Conservation (phyloP, 2,888 invertebrate genomes). For the Lomographa bimaculata region DNA sequence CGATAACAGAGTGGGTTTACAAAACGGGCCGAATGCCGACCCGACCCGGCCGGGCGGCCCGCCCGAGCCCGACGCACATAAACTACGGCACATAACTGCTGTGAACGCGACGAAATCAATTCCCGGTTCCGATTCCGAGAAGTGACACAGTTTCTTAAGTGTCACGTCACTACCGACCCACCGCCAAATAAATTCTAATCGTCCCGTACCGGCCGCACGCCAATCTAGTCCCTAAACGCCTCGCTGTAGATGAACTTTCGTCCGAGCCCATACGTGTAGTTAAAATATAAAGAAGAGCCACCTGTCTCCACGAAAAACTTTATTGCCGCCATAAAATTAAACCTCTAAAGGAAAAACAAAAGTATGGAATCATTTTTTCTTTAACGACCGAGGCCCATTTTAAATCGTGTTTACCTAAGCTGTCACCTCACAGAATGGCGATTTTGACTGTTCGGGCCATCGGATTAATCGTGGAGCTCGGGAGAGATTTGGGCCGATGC, state of each 20-base stretch:
- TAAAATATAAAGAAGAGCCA: slow-evolving; percentile 81
- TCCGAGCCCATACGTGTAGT: slow-evolving; percentile 58
- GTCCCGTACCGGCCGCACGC: slow-evolving; percentile 54
- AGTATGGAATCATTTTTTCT: slow-evolving; percentile 65
- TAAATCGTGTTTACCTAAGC: slow-evolving; percentile 82
- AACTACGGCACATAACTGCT: slow-evolving; percentile 77
- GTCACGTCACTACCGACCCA: slow-evolving; percentile 81
- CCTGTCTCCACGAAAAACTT: slow-evolving; percentile 83
- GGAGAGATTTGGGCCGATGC: slow-evolving; percentile 74
- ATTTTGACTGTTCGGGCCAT: slow-evolving; percentile 76
- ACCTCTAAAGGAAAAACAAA: slow-evolving; percentile 79
- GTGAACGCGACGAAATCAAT: slow-evolving; percentile 80
- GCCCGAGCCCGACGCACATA: slow-evolving; percentile 54
- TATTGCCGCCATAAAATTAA: slow-evolving; percentile 81
- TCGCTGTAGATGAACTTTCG: slow-evolving; percentile 58
- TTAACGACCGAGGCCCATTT: slow-evolving; percentile 74
- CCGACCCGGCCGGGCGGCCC: slow-evolving; percentile 33
- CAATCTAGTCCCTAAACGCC: slow-evolving; percentile 69
- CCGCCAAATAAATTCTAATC: slow-evolving; percentile 80
- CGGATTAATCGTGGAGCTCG: slow-evolving; percentile 78
- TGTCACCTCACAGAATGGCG: slow-evolving; percentile 81
- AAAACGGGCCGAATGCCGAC: slow-evolving; percentile 50
- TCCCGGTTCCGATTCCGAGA: slow-evolving; percentile 81
- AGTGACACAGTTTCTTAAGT: slow-evolving; percentile 82
- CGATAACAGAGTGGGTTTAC: slow-evolving; percentile 67